Base-by-base conservation (phyloP, 2,888 invertebrate species). In the Melieria omissa region DNA sequence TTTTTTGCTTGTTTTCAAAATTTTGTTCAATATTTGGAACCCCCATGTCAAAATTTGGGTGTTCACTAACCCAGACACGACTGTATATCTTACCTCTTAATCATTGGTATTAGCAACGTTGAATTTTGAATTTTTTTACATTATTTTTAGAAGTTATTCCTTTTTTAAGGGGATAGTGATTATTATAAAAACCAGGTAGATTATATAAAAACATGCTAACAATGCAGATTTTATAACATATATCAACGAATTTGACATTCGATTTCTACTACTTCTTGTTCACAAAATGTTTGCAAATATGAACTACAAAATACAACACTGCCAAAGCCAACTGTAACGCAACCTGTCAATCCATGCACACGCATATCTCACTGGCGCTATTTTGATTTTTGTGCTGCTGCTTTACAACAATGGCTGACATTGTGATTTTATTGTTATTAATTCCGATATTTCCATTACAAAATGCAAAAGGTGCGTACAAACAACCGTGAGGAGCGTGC, bases 301-400 rank as follows among this genome's bases (percentile, higher is more conserved):
- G 12, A 58, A 4, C n/a, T 46, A 29, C 7, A 45, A n/a, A 61
- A 61, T 62, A 58, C 73, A 70, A 67, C 70, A 6, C 45, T 73
- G 70, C n/a, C 7, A 52, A 5, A 52, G 14, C 9, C 4, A 44
- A 8, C 5, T 41, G 52, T 52, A 8, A 52, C 9, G 16, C 9
- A 12, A 29, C 44, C 49, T 47, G 16, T 6, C 12, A 46, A 44
- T 65, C 60, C 65, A 60, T n/a, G 41, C 10, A 64, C 44, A 41
- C 42, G 60, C 72, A 73, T 67, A 74, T 73, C 65, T 74, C 42
- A 70, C 70, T 74, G 58, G 57, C 29, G 29, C 68, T 71, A 73
- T 74, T 73, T 74, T 74, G 74, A 63, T 74, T 74, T 65, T 74
- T 69, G 65, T 73, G 73, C 61, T 65, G 71, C 71, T 70, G 47